These are phyloP conservation scores for Vireo altiloquus DNA, from an alignment of 2,113 vertebrate genomes.

Conservation along the genomic window DNA sequence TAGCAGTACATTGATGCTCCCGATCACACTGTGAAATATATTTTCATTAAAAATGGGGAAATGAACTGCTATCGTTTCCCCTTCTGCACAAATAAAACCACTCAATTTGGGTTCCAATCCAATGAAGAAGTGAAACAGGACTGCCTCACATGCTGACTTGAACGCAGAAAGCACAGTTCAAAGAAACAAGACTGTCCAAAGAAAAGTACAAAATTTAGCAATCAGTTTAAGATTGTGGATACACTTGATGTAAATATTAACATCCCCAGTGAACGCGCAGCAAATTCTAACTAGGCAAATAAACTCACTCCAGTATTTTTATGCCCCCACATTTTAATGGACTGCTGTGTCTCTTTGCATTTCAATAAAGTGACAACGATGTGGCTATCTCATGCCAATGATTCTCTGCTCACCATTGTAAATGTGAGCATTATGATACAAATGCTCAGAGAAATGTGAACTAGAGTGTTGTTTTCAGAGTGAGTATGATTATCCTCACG, in stretches of 20 bases:
- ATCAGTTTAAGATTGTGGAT: not conserved
- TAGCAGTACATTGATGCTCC: not conserved
- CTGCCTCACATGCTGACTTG: not conserved
- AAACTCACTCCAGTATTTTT: not conserved
- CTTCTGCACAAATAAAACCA: not conserved
- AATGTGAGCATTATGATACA: not conserved
- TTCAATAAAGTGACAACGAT: not conserved
- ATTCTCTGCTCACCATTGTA: not conserved
- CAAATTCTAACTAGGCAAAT: not conserved
- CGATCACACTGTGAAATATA: not conserved
- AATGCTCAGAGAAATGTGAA: not conserved
- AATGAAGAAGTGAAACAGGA: not conserved
- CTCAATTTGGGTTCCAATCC: not conserved
- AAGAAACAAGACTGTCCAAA: not conserved
- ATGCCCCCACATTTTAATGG: not conserved
- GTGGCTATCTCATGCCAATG: not conserved
- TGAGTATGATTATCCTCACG: fast-evolving
- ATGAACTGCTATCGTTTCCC: not conserved
- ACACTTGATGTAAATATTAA: not conserved
- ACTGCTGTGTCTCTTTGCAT: not conserved
- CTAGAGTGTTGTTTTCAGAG: not conserved
- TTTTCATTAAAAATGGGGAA: not conserved
- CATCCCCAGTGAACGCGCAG: not conserved
- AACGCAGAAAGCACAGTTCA: not conserved
- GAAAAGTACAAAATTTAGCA: not conserved